A percentile compares a stretch with the other conserved stretches of the same genome.
Conservation (phyloP, 2,888 invertebrate genomes). For the Cosmorhoe ocellata region DNA sequence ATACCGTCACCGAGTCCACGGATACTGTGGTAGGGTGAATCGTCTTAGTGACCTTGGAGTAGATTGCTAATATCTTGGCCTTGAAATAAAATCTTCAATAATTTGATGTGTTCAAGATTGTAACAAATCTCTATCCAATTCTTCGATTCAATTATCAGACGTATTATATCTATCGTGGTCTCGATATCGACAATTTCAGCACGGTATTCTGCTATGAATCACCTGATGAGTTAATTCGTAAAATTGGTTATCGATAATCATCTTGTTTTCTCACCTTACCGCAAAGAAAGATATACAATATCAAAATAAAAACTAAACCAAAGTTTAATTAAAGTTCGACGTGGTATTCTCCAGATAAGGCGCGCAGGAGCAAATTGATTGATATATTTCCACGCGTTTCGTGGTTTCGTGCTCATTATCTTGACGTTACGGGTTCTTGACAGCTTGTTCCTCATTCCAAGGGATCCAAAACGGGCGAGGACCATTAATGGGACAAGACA, state of each 20-base stretch:
- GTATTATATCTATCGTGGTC: too few relatives aligned
- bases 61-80: slow-evolving; percentile 26
- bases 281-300: too few relatives aligned
- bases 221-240: too few relatives aligned
- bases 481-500: slow-evolving; percentile 5
- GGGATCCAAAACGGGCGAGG: neutral
- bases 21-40: slow-evolving; percentile 48
- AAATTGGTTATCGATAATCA: too few relatives aligned
- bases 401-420: slow-evolving; percentile 14
- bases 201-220: too few relatives aligned
- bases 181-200: too few relatives aligned
- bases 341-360: slow-evolving; percentile 4
- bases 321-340: slow-evolving; percentile 3
- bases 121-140: neutral
- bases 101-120: slow-evolving; percentile 17
- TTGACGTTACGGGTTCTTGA: slow-evolving; percentile 1
- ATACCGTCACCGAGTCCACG: slow-evolving; percentile 16
- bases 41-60: slow-evolving; percentile 64
- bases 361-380: slow-evolving; percentile 10
- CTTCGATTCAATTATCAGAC: too few relatives aligned
- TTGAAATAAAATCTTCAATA: slow-evolving; percentile 14
- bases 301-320: neutral
- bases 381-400: slow-evolving; percentile 10
- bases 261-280: too few relatives aligned
- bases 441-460: slow-evolving; percentile 20